Base-by-base conservation (phyloP, 2,113 vertebrate genomes). In the Pterocles burchelli region DNA sequence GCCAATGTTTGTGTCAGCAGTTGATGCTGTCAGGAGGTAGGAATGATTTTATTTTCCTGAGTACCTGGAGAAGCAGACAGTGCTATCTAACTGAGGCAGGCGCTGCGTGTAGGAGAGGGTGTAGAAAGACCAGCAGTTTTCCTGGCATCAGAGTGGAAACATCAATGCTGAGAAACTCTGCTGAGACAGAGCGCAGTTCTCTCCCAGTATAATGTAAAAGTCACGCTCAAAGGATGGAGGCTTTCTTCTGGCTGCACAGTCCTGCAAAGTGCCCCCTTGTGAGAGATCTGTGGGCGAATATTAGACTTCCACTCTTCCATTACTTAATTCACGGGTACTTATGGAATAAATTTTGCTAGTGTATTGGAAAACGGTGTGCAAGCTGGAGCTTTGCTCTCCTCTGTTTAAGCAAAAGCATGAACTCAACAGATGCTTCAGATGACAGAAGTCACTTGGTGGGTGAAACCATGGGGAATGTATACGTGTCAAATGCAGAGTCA, bases 81-180 rank as follows among this genome's bases (percentile, higher is more conserved):
- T n/a, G 70, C 25, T 82, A 14, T 28, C 38, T 63, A 28, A 33
- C 58, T 24, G 25, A 67, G 66, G 49, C 77, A 90, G 51, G 55
- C 61, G 21, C 51, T 75, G 73, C 36, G 3, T 25, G 11, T 43
- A 45, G 63, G n/a, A 66, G 52, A 73, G 46, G 17, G 2, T 59
- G 51, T 77, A 76, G 80, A 76, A 75, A 76, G 20, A 94, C 21
- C 59, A 90, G 33, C 45, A 62, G 36, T 58, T 91, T 92, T 85
- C 84, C 82, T 96, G 84, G 89, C 62, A 36, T 59, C 73, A 71
- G 46, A 73, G 20, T 76, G 62, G 90, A 93, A 92, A 83, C 75
- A 36, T 11, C 21, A 36, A 54, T 46, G 77, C 84, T 82, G 77
- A 91, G 71, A 34, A 65, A 17, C 29, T 73, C 33, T 46, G 34